Evolutionary conservation across 2,113 vertebrate species (phyloP).

Genomic region (Amphilophus citrinellus): DNA sequence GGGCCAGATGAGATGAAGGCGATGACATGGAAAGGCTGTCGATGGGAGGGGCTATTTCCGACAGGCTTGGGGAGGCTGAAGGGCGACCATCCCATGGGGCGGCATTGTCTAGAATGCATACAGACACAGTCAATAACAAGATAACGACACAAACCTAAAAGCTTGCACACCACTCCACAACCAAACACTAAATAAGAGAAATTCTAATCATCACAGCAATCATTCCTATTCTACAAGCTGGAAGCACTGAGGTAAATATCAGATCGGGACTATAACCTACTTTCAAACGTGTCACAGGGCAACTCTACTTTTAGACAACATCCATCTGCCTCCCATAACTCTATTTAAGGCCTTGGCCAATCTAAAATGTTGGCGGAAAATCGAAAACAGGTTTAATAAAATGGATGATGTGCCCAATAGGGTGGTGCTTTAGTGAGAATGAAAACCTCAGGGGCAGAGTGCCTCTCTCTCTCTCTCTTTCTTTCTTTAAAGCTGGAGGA

Average conservation of each 20-base stretch:
- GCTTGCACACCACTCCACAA: conserved; percentile 49
- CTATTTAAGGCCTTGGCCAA: conserved; percentile 54
- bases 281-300: conserved; percentile 26
- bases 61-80: conserved; percentile 95
- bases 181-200: conserved; percentile 33
- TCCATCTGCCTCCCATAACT: conserved; percentile 62
- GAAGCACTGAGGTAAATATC: conserved; percentile 40
- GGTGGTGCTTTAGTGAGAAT: conserved; percentile 51
- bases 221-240: conserved; percentile 41
- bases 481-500: conserved; percentile 28
- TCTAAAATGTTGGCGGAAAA: conserved; percentile 61
- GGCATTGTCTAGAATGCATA: conserved; percentile 89
- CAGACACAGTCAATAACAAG: conserved; percentile 20
- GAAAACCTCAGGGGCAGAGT: conserved; percentile 44
- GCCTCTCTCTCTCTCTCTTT: background rate
- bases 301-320: conserved; percentile 51
- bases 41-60: conserved; percentile 92
- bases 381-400: conserved; percentile 72
- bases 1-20: conserved; percentile 93
- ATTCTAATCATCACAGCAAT: conserved; percentile 42
- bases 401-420: conserved; percentile 71
- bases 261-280: conserved; percentile 29
- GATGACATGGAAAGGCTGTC: conserved; percentile 90
- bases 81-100: conserved; percentile 91
- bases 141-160: background rate